Evolutionary conservation across 1,140 invertebrate genomes (phyloP), one percentile per base, ranked within the genome.

Genomic region (Colletes latitarsis): DNA sequence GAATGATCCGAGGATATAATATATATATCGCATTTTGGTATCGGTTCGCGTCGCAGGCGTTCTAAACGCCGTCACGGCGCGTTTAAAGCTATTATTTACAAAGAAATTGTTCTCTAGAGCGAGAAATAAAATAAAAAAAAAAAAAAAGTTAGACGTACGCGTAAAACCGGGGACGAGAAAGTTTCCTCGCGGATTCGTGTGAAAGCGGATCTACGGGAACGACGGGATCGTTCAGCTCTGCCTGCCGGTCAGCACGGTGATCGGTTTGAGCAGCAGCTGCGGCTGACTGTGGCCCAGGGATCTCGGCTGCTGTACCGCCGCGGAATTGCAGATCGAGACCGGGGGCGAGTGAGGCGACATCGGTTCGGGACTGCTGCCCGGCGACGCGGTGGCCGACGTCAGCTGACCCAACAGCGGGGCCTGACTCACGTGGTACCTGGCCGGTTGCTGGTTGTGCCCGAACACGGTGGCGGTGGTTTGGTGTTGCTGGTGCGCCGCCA

Each of bases 351-450:
- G 91, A 0, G 93, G 90, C 0, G 92, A 90, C 85, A 91, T 90
- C 0, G 94, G 94, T 82, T 95, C 94, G 0, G 94, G 94, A 57
- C 93, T 94, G 91, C 94, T 94, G 3, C 94, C 94, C 0, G 94
- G 93, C 0, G 94, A 94, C 0, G 93, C 92, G 0, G 94, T 91
- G 5, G 92, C 91, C 0, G 93, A 90, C 0, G 93, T 86, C 9
- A 92, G 83, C 76, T 92, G 94, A 0, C 82, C 67, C 9, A 91
- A 43, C 60, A 92, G 43, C 64, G 90, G 49, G 70, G 91, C 69
- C 19, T 91, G 89, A 9, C 63, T 85, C 21, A 90, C 76, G 14
- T 92, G 92, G 62, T 92, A 91, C 69, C 90, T 87, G 21, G 85
- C 89, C 77, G 87, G 62, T 14, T 91, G 92, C 58, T 92, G 93